A percentile compares a stretch with the other conserved stretches of the same genome.
Conservation (phyloP, 2,888 invertebrate genomes). For the Sepioteuthis lessoniana region DNA sequence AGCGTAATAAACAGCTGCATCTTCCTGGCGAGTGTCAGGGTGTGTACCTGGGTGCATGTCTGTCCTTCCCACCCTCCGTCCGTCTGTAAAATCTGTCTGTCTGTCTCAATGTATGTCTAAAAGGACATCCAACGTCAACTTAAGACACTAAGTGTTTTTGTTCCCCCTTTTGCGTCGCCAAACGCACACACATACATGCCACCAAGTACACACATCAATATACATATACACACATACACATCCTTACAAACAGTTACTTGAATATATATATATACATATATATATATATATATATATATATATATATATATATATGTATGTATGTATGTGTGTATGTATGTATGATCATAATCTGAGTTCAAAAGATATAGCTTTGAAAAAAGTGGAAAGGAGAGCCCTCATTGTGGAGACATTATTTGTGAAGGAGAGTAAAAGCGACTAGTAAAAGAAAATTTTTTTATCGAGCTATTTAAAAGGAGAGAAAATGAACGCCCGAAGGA, state of each 20-base stretch:
- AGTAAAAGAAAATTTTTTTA: not conserved
- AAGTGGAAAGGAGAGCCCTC: not conserved
- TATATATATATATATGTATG: not conserved
- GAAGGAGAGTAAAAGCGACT: not conserved
- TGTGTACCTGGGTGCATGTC: not conserved
- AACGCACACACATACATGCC: not conserved
- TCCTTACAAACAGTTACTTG: not conserved
- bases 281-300: slow-evolving; percentile 25
- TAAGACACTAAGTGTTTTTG: not conserved
- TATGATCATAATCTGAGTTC: not conserved
- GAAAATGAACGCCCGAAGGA: slow-evolving; percentile 34
- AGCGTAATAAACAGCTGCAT: not conserved
- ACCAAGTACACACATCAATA: not conserved
- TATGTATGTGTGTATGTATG: not conserved
- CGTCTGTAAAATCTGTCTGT: not conserved
- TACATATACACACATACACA: not conserved
- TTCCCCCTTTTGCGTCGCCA: not conserved
- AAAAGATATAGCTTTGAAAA: not conserved
- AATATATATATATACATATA: not conserved
- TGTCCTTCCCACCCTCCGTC: slow-evolving; percentile 33
- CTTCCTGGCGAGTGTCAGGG: not conserved
- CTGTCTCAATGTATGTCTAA: not conserved
- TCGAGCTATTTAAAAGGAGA: not conserved
- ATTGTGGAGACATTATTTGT: not conserved
- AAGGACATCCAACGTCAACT: not conserved